Percentiles rank a stretch among this genome's conserved stretches.
Evolutionary conservation across 2,888 invertebrate species (phyloP).

Genomic region (Agrilus biguttatus): DNA sequence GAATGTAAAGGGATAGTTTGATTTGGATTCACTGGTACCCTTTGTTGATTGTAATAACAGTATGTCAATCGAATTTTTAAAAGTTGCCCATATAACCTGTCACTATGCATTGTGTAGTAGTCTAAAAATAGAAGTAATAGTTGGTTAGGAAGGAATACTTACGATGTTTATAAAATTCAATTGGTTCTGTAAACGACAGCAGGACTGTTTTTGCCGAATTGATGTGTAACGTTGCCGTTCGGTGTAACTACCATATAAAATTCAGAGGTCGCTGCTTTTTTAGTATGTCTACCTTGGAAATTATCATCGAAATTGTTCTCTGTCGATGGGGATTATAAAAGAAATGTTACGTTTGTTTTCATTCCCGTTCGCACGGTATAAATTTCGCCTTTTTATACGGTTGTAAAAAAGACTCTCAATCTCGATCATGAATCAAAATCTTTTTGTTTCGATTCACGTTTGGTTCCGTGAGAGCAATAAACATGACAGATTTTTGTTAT

Average conservation of each 20-base stretch:
- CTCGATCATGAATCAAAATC: conserved; percentile 1
- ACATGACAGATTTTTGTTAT: conserved; percentile 17
- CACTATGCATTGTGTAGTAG: too few relatives aligned
- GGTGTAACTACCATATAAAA: conserved; percentile 14
- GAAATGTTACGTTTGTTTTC: conserved; percentile 26
- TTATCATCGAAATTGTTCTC: conserved; percentile 23
- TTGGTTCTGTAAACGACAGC: too few relatives aligned
- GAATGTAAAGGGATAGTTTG: too few relatives aligned
- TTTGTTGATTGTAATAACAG: too few relatives aligned
- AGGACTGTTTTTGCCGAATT: conserved; percentile 8
- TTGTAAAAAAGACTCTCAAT: conserved; percentile 12
- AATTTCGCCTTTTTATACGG: conserved; percentile 20
- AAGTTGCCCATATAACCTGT: too few relatives aligned
- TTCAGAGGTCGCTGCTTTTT: conserved; percentile 18
- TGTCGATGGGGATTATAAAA: conserved; percentile 22
- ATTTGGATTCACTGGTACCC: too few relatives aligned
- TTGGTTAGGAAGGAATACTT: too few relatives aligned
- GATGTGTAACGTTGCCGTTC: conserved; percentile 14
- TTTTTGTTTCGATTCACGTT: conserved; percentile 7
- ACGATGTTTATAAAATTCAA: too few relatives aligned
- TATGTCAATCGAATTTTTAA: too few relatives aligned
- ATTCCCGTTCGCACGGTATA: conserved; percentile 27
- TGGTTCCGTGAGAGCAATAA: conserved; percentile 17
- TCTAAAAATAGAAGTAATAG: too few relatives aligned
- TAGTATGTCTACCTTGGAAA: conserved; percentile 14